These are phyloP conservation scores for Otocyon megalotis DNA, from an alignment of 2,113 vertebrate species.

Conservation along the genomic window DNA sequence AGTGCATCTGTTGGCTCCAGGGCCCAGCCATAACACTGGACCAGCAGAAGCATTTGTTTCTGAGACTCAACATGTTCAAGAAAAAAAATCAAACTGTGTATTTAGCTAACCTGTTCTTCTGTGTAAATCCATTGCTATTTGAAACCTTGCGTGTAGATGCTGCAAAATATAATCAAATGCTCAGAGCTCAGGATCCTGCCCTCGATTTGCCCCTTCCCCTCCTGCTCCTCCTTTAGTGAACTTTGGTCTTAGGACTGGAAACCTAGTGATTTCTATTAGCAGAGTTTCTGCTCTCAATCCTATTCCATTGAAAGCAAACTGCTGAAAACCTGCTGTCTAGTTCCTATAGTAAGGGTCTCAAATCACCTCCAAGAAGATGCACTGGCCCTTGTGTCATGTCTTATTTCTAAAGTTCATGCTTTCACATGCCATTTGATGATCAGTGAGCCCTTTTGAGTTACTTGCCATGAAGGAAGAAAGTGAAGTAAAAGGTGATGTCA, in stretches of 20 bases:
- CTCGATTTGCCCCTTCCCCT: background rate
- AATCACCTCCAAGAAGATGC: background rate
- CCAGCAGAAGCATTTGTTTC: background rate
- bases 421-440: background rate
- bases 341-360: background rate
- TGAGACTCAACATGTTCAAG: background rate
- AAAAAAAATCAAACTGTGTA: background rate
- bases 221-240: background rate
- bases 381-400: fast-evolving
- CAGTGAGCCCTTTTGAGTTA: background rate
- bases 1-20: background rate
- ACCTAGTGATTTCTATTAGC: background rate
- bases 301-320: background rate
- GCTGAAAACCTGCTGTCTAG: background rate
- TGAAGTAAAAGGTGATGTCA: background rate
- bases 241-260: background rate
- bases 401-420: background rate
- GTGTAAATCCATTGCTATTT: background rate
- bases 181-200: background rate
- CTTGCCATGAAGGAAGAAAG: background rate
- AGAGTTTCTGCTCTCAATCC: background rate
- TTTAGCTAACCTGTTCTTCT: background rate
- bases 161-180: background rate
- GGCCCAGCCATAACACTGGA: background rate
- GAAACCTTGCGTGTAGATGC: background rate